Base-by-base conservation (phyloP, 2,888 invertebrate genomes). In the Drosophila anomelani region DNA sequence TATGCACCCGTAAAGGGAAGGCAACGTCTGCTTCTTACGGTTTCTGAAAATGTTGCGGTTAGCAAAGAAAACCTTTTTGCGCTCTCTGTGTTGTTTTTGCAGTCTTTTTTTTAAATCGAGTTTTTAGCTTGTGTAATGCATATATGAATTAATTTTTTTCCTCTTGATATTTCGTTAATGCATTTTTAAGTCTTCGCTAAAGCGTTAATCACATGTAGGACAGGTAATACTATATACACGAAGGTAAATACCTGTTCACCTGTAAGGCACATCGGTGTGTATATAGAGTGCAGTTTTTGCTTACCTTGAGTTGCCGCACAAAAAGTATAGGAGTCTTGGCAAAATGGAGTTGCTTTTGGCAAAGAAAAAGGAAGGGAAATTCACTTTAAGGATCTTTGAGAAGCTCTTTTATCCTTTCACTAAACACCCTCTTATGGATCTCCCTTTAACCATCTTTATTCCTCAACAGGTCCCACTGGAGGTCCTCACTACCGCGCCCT, bases 401-500 rank as follows among this genome's bases (percentile, higher is more conserved):
- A 4, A 17, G 4, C 17, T 17, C 2, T 5, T 17, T 15, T 26
- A 43, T 23, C 1, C 23, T 23, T 15, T 8, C 23, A 7, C 1
- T 0, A 13, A 23, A 3, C 23, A 13, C 1, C 23, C 10, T 26
- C 9, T 10, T 29, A 26, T 23, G 6, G 4, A 46, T 6, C 9
- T 46, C 5, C 5, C 23, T 23, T 44, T 3, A 1, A 1, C 10
- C 9, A n/a, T 47, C 1, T 47, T 46, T 15, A 8, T 0, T 15
- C 20, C 8, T 47, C n/a, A 2, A 7, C 6, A 94, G 95, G 94
- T 93, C 94, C 94, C 72, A 93, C 94, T 89, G 90, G 93, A 91
- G 93, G 94, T 92, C 95, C 95, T 81, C 95, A 95, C 90, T 96
- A 96, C 90, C 94, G 97, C 76, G 95, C 96, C 55, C 93, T 96